Evolutionary conservation across 2,888 invertebrate species (phyloP), one percentile per base, ranked within the genome.

Genomic region (Orthonevra nobilis): DNA sequence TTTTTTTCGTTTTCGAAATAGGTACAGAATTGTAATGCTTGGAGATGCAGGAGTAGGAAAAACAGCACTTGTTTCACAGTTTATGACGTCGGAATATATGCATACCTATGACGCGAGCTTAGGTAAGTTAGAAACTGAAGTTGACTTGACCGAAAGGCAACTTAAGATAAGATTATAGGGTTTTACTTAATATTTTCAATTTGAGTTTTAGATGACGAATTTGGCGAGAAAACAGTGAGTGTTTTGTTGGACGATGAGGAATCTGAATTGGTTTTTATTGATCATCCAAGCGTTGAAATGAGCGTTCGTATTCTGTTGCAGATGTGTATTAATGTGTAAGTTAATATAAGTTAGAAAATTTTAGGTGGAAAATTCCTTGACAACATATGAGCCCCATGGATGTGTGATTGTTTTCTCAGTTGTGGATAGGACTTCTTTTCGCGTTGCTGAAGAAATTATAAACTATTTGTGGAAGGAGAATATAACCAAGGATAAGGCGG

Each of bases 61-160:
- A 89, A 95, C 96, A 0, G 95, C 97, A 1, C 90, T 97, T 19
- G 96, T 96, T 1, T 94, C 95, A 0, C 97, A 97, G 86, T 97
- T 97, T 87, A 96, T 96, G 95, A 97, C 97, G 23, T 96, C 96
- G 81, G 97, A 97, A 85, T 97, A 97, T 86, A 96, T 97, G 94
- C 96, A 97, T 89, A 96, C 97, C 0, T 97, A 97, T 88, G 97
- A 97, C 86, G 95, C 96, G 1, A 96, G 96, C 85, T 89, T 96
- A 86, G 96, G 96, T 96, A 90, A 93, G 70, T 70, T 66, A 3
- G 23, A 32, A 9, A 48, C 28, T n/a, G 4, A 17, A 2, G 2
- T n/a, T 20, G 23, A 12, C 1, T 1, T 15, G 1, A 5, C 2
- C 10, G 9, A 32, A 14, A 36, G 38, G 54, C 54, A 64, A 38